A percentile compares a stretch with the other conserved stretches of the same genome.
Evolutionary conservation across 1,140 invertebrate species (phyloP).

Genomic region (Anthonomus grandis): DNA sequence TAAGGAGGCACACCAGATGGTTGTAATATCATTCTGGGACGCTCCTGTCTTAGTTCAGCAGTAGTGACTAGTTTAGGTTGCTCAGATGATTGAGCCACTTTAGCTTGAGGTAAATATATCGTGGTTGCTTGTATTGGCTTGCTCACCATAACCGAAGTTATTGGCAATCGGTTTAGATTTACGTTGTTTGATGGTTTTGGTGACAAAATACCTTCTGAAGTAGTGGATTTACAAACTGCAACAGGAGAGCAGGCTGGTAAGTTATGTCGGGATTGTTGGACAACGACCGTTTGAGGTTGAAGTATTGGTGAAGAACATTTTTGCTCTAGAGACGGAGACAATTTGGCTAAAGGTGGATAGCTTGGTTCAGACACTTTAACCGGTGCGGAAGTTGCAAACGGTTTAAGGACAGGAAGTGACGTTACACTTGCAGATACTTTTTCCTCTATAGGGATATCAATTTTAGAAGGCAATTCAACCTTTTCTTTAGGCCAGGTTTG

Average conservation of each 20-base stretch:
- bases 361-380: constrained; percentile 34
- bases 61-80: constrained; percentile 36
- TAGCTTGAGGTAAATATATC: constrained; percentile 51
- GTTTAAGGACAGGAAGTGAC: neutral
- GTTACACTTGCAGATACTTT: neutral
- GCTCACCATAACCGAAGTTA: constrained; percentile 55
- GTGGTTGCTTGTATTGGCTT: constrained; percentile 55
- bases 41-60: constrained; percentile 18
- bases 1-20: constrained; percentile 28
- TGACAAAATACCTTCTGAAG: constrained; percentile 14
- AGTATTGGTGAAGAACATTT: neutral
- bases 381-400: constrained; percentile 43
- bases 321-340: constrained; percentile 3
- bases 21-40: constrained; percentile 37
- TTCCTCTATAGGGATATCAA: neutral
- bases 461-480: constrained; percentile 10
- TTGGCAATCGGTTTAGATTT: constrained; percentile 46
- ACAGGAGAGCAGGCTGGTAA: constrained; percentile 35
- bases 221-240: constrained; percentile 19
- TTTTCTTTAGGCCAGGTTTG: constrained; percentile 50
- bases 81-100: constrained; percentile 37
- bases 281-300: constrained; percentile 6
- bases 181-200: constrained; percentile 28
- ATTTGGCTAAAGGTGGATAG: constrained; percentile 30
- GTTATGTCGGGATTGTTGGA: constrained; percentile 26